Evolutionary conservation across 1,140 invertebrate species (phyloP).

Genomic region (Tetramorium simillimum): DNA sequence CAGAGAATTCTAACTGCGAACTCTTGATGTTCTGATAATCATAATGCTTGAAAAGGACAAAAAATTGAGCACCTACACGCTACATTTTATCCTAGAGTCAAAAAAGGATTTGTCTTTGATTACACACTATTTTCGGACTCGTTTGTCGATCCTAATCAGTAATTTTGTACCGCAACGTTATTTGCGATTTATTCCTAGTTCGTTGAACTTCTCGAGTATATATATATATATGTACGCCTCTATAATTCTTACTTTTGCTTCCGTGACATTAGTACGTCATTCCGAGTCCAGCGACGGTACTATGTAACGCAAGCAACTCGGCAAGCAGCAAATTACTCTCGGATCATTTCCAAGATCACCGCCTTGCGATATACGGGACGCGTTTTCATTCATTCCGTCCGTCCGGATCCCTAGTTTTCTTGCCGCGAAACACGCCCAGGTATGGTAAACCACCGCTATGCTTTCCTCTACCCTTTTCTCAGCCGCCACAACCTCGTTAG

Average conservation of each 20-base stretch:
- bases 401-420: conserved; percentile 36
- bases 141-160: background rate
- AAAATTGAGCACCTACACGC: background rate
- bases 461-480: conserved; percentile 39
- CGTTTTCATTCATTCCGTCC: conserved; percentile 35
- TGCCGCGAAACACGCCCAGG: conserved; percentile 41
- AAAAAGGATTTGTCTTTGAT: background rate
- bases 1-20: background rate
- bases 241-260: conserved; percentile 4
- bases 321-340: conserved; percentile 34
- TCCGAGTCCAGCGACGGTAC: background rate
- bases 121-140: background rate
- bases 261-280: conserved; percentile 43
- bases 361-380: conserved; percentile 22
- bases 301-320: background rate
- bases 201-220: background rate
- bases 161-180: conserved; percentile 21
- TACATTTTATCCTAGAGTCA: background rate
- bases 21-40: background rate
- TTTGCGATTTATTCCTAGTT: conserved; percentile 19
- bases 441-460: conserved; percentile 43
- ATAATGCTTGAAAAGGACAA: background rate
- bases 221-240: background rate
- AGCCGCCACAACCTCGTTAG: conserved; percentile 52
- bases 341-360: conserved; percentile 50